These are phyloP conservation scores for Drosophila suboccidentalis DNA, from an alignment of 2,888 invertebrate genomes.

Conservation along the genomic window DNA sequence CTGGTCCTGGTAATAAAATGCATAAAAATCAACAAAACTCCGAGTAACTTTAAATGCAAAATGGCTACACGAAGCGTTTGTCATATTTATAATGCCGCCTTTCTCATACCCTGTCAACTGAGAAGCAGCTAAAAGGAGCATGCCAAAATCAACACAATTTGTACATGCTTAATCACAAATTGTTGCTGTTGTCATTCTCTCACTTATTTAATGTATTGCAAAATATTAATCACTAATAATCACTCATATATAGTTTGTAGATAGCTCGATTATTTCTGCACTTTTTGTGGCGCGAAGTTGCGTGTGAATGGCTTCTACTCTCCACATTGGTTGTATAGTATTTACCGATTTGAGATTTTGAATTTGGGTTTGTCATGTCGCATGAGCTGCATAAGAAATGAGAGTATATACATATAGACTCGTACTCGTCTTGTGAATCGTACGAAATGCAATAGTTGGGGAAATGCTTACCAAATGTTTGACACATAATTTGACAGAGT, in stretches of 20 bases:
- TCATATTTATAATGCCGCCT: conserved; percentile 31
- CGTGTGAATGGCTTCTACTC: conserved; percentile 11
- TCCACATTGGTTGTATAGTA: conserved; percentile 13
- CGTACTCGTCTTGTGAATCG: background rate
- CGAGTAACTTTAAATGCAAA: conserved; percentile 52
- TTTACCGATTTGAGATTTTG: conserved; percentile 16
- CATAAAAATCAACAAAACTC: conserved; percentile 55
- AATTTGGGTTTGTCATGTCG: conserved; percentile 3
- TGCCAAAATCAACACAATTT: background rate
- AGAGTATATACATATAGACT: background rate
- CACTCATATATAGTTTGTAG: background rate
- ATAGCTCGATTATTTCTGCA: background rate
- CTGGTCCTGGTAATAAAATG: conserved; percentile 59
- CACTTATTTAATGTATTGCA: background rate
- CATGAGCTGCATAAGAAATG: conserved; percentile 7
- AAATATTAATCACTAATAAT: background rate
- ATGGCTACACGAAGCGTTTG: conserved; percentile 33
- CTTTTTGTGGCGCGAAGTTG: conserved; percentile 1
- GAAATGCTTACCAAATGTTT: background rate
- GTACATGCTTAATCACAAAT: background rate
- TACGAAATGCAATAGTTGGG: background rate
- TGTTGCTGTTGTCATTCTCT: background rate
- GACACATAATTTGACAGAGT: background rate
- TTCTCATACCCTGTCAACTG: conserved; percentile 9
- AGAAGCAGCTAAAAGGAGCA: background rate